Evolutionary conservation across 1,140 invertebrate genomes (phyloP), one percentile per base, ranked within the genome.

Genomic region (Daktulosphaira vitifoliae): DNA sequence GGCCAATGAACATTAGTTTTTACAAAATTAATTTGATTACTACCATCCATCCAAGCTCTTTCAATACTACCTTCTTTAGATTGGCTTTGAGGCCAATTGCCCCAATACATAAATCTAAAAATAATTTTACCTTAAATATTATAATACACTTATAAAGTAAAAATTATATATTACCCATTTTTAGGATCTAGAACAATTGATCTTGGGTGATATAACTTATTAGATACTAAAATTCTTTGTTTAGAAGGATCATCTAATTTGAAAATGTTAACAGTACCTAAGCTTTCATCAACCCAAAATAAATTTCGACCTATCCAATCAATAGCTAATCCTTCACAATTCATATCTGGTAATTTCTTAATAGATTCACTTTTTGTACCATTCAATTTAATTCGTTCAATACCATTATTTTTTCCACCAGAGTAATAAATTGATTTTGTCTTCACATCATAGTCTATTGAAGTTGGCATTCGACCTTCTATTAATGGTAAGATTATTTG

Each of bases 251-350:
- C 77, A 26, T 78, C 74, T 53, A 88, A 71, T 26, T 56, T 66
- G 38, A 51, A 51, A 4, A 65, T 46, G 25, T 78, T 77, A 18
- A 82, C 79, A 9, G 76, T 75, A 5, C 79, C 78, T 65, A 80
- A 74, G 42, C 79, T 78, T 71, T 83, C 81, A 75, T 88, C 87
- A 46, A 86, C 84, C 87, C 88, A 93, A 76, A 90, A 94, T 29
- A 93, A 70, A 73, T 91, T 90, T 33, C 82, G 77, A 46, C 82
- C 81, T 71, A 89, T 81, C 85, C 86, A 89, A 74, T 92, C 89
- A 38, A 89, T 79, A 42, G 86, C 85, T 38, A 89, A 71, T 39
- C 87, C 84, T 75, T 84, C 81, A 75, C 82, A 84, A 70, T 78
- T 82, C 68, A 79, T 74, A 4, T 81, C 66, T 16, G 75, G 77